Conservation (phyloP, 2,888 invertebrate genomes). For the Monoplex corrugatus region DNA sequence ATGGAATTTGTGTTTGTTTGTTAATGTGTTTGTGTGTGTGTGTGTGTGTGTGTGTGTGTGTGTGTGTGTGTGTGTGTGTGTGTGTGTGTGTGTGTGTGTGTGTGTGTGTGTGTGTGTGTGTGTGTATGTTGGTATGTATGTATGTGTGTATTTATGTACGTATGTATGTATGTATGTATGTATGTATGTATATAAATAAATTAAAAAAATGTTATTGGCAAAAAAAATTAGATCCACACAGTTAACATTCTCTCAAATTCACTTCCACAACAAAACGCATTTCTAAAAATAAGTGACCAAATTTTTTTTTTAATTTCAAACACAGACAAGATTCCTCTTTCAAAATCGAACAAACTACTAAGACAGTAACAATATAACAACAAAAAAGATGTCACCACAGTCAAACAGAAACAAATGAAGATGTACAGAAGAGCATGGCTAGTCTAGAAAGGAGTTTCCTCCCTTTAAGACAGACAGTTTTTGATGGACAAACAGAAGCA, state of each 20-base stretch:
- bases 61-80: conserved; percentile 9
- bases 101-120: not conserved
- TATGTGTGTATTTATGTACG: not conserved
- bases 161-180: not conserved
- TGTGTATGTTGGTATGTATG: not conserved
- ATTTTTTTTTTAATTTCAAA: too few species aligned
- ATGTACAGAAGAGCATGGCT: too few species aligned
- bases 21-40: too few species aligned
- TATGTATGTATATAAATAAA: not conserved
- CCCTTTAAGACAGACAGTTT: not conserved
- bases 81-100: conserved; percentile 14
- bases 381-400: too few species aligned
- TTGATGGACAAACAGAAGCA: not conserved
- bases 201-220: not conserved
- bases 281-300: not conserved
- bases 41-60: too few species aligned
- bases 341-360: too few species aligned
- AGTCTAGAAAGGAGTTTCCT: not conserved
- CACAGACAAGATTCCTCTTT: too few species aligned
- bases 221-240: conserved; percentile 22
- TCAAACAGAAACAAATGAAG: not conserved
- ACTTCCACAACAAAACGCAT: not conserved
- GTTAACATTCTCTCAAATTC: too few species aligned
- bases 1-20: too few species aligned
- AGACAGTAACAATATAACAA: too few species aligned